phyloP scores from a whole-genome alignment of 2,797 vertebrate genomes.

The Hypotaenidia philippensis region DNA sequence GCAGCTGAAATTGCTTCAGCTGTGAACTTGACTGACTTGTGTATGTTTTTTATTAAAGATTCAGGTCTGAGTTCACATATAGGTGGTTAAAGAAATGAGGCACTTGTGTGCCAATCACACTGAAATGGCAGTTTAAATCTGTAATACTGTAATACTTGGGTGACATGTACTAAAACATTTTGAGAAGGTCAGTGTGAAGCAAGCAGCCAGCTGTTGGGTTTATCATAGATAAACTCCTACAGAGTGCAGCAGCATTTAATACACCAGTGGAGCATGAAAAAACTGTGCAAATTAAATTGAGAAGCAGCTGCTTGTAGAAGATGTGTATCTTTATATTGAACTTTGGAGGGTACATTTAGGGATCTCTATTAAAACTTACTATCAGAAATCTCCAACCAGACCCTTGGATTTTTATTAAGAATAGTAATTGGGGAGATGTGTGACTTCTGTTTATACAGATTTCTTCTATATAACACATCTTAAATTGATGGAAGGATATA shows the following conservation, averaged over 20 bases:
- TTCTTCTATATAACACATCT: slow-evolving; percentile 76
- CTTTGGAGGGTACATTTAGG: slow-evolving; percentile 68
- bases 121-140: slow-evolving; percentile 75
- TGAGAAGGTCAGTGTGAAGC: slow-evolving; percentile 86
- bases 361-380: slow-evolving; percentile 73
- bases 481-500: slow-evolving; percentile 64
- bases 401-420: slow-evolving; percentile 46
- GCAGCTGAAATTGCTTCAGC: slow-evolving; percentile 65
- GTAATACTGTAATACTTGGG: slow-evolving; percentile 56
- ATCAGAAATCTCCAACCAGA: slow-evolving; percentile 69
- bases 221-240: slow-evolving; percentile 92
- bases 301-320: slow-evolving; percentile 90
- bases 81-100: slow-evolving; percentile 67
- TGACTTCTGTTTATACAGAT: slow-evolving; percentile 18
- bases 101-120: slow-evolving; percentile 70
- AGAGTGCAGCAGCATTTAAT: slow-evolving; percentile 91
- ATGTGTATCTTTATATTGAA: slow-evolving; percentile 96
- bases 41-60: slow-evolving; percentile 68
- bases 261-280: slow-evolving; percentile 96
- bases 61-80: slow-evolving; percentile 49
- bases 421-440: slow-evolving; percentile 46
- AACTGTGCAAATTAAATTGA: slow-evolving; percentile 95
- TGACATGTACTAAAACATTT: slow-evolving; percentile 76
- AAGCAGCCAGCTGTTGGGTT: slow-evolving; percentile 91
- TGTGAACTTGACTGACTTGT: slow-evolving; percentile 66